Conservation (phyloP, 1,140 invertebrate species). For the Drosophila athabasca region DNA sequence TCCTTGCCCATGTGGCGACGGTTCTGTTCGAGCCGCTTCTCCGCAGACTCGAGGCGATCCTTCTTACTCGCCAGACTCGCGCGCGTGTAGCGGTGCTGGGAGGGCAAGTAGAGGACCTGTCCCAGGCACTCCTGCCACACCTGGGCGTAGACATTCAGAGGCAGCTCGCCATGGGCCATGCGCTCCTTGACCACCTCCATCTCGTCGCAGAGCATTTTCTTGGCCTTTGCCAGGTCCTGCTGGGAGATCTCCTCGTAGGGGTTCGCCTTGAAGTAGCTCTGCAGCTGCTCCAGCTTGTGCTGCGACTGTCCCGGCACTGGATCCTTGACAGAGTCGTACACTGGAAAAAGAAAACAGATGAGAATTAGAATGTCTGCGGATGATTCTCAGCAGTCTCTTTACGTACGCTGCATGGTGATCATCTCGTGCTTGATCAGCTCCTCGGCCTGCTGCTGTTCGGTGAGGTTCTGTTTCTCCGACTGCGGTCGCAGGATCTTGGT, state of each 20-base stretch:
- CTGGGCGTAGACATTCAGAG: slow-evolving; percentile 94
- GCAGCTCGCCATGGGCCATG: slow-evolving; percentile 97
- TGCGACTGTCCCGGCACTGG: slow-evolving; percentile 84
- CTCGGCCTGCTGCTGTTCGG: slow-evolving; percentile 97
- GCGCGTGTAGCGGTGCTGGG: slow-evolving; percentile 95
- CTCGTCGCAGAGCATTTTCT: slow-evolving; percentile 89
- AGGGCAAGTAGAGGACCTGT: slow-evolving; percentile 93
- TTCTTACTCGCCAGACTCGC: slow-evolving; percentile 98
- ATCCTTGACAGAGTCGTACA: slow-evolving; percentile 93
- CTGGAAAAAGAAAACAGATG: slow-evolving; percentile 14
- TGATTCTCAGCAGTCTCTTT: not conserved
- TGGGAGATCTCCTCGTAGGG: slow-evolving; percentile 90
- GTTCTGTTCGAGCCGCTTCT: slow-evolving; percentile 96
- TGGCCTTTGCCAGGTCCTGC: slow-evolving; percentile 89
- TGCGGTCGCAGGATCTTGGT: slow-evolving; percentile 90
- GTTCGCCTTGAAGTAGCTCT: slow-evolving; percentile 92
- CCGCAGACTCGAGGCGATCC: slow-evolving; percentile 95
- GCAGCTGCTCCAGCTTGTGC: slow-evolving; percentile 82
- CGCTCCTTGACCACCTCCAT: slow-evolving; percentile 95
- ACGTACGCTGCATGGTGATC: slow-evolving; percentile 92
- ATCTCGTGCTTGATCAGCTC: slow-evolving; percentile 99
- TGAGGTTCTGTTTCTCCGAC: slow-evolving; percentile 89
- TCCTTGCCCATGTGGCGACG: slow-evolving; percentile 96
- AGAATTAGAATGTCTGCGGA: too few relatives aligned
- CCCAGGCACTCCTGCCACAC: slow-evolving; percentile 99